phyloP scores from a whole-genome alignment of 2,113 vertebrate genomes.

The Geococcyx californianus region DNA sequence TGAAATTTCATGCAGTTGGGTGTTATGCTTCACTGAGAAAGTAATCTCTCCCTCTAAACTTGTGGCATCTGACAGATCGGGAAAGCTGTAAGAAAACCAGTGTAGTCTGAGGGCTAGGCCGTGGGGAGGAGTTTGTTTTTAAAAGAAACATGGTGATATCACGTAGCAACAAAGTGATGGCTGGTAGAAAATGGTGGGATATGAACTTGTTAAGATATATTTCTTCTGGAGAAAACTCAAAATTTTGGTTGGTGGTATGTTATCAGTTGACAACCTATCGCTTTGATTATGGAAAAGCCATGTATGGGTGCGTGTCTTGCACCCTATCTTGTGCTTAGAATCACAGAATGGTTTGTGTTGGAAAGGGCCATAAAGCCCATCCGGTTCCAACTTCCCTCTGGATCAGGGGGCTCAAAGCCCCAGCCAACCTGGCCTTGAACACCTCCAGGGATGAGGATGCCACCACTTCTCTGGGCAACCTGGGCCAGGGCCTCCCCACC shows the following conservation, averaged over 20 bases:
- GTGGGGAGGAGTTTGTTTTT: not conserved
- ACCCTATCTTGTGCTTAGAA: not conserved
- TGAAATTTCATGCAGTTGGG: slow-evolving; percentile 30
- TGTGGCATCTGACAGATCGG: not conserved
- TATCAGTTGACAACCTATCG: not conserved
- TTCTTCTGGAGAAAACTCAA: not conserved
- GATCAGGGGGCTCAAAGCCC: no score
- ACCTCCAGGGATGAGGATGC: no score
- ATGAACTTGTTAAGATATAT: not conserved
- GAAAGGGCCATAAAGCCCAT: no score
- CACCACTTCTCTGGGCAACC: no score
- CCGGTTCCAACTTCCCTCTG: no score
- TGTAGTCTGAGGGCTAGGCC: not conserved
- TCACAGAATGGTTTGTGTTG: no score
- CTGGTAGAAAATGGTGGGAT: not conserved
- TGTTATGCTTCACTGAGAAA: not conserved
- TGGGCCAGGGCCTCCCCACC: no score
- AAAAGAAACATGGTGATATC: not conserved
- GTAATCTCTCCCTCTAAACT: not conserved
- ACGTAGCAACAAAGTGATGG: not conserved
- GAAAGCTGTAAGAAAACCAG: not conserved
- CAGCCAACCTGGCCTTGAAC: no score
- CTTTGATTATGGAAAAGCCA: not conserved
- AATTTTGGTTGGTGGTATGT: not conserved
- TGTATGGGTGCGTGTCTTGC: fast-evolving